Evolutionary conservation across 1,140 invertebrate species (phyloP), one percentile per base, ranked within the genome.

Genomic region (Ceratitis capitata): DNA sequence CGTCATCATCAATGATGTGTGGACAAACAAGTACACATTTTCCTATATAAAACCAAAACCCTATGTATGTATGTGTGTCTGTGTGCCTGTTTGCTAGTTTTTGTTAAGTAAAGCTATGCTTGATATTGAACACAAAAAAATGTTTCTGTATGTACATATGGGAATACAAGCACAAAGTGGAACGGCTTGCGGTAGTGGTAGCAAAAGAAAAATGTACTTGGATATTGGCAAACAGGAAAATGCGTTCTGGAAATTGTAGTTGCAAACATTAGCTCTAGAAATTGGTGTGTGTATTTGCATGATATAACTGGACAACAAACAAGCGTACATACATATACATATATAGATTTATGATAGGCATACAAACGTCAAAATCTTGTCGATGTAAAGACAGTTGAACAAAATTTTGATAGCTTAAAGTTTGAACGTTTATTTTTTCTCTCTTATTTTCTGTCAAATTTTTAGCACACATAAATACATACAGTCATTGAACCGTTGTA

Each of bases 191-290:
- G 61, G 61, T 3, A n/a, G 61, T 56, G n/a, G 19, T 19, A 56
- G 51, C 19, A 0, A 23, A 23, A 56, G 39, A 69, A 69, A n/a
- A n/a, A 19, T 29, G 29, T 61, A 29, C 56, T 29, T 61, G 56
- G 26, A 61, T 61, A 61, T 29, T 16, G 16, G 61, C 61, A 69
- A 69, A 69, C 61, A 39, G 61, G 32, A 69, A 69, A 69, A 69
- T 69, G 12, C 32, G 61, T 35, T 39, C 61, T 69, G 61, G 61
- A 69, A 69, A 69, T 69, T 69, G 61, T 35, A 69, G 61, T 69
- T 69, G 61, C 29, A 69, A 69, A 69, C 61, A 69, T 69, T 69
- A 69, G 61, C 58, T 64, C 12, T 12, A 51, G 14, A 2, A 53
- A 64, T 64, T 35, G 29, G 23, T 64, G 58, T 35, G 58, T 32